Percentiles rank a stretch among this genome's conserved stretches.
Conservation (phyloP, 2,797 vertebrate genomes). For the Spea hammondii region DNA sequence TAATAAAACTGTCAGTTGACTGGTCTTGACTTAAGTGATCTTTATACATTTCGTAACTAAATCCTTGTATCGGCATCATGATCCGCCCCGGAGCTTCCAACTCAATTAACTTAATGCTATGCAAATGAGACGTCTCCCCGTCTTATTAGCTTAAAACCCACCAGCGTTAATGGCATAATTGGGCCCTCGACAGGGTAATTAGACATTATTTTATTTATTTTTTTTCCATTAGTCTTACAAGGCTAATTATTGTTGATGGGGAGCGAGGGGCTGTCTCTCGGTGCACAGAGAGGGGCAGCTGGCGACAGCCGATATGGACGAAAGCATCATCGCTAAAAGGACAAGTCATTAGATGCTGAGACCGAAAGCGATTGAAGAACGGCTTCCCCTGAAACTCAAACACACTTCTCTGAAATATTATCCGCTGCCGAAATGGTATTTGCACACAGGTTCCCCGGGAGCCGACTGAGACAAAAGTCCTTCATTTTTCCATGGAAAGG, state of each 20-base stretch:
- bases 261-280: conserved; percentile 64
- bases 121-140: conserved; percentile 87
- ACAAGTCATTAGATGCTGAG: conserved; percentile 9
- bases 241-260: conserved; percentile 76
- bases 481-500: too few species aligned
- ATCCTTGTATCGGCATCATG: conserved; percentile 72
- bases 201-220: conserved; percentile 78
- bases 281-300: conserved; percentile 62
- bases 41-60: conserved; percentile 86
- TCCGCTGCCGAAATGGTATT: background rate
- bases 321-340: conserved; percentile 51
- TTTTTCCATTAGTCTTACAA: conserved; percentile 82
- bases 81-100: conserved; percentile 67
- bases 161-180: conserved; percentile 91
- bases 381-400: background rate
- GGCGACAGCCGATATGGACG: conserved; percentile 60
- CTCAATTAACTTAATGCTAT: conserved; percentile 98
- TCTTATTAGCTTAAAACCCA: conserved; percentile 82
- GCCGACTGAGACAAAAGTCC: too few species aligned
- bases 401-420: background rate
- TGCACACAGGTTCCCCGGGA: background rate
- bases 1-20: conserved; percentile 95
- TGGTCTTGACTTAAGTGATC: conserved; percentile 79
- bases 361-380: background rate
- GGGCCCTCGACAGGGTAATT: conserved; percentile 92